phyloP scores from a whole-genome alignment of 92 coral and sea anemone species.

The Diadumene lineata region DNA sequence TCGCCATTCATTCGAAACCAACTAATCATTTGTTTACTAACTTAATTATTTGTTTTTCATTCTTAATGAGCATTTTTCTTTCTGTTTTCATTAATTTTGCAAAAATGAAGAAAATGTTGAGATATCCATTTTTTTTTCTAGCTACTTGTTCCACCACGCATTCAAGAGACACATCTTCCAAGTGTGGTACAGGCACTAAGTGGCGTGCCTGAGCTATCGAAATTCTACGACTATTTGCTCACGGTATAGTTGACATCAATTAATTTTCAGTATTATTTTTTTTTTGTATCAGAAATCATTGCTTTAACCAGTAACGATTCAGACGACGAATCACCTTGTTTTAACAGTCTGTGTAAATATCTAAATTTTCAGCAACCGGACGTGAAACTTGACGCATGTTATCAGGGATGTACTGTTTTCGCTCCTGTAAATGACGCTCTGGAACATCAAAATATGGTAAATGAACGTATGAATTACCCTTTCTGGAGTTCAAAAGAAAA shows the following conservation, averaged over 20 bases:
- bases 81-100: no score
- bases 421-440: constrained; percentile 65
- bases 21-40: no score
- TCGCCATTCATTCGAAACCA: no score
- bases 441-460: constrained; percentile 47
- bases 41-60: no score
- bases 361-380: constrained; percentile 37
- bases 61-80: no score
- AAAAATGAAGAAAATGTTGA: no score
- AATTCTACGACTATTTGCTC: constrained; percentile 51
- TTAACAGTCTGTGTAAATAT: no score
- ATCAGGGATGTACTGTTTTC: constrained; percentile 62
- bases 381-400: constrained; percentile 56
- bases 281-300: no score
- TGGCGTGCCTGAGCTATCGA: constrained; percentile 38
- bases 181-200: constrained; percentile 41
- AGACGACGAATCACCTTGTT: no score
- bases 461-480: constrained; percentile 2
- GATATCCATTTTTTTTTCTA: constrained; percentile 25
- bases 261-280: no score
- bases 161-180: constrained; percentile 24
- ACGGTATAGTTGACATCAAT: neutral
- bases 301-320: no score
- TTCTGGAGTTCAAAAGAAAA: no score
- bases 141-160: constrained; percentile 71